Conservation (phyloP, 1,140 invertebrate genomes). For the Sarcophaga peregrina region DNA sequence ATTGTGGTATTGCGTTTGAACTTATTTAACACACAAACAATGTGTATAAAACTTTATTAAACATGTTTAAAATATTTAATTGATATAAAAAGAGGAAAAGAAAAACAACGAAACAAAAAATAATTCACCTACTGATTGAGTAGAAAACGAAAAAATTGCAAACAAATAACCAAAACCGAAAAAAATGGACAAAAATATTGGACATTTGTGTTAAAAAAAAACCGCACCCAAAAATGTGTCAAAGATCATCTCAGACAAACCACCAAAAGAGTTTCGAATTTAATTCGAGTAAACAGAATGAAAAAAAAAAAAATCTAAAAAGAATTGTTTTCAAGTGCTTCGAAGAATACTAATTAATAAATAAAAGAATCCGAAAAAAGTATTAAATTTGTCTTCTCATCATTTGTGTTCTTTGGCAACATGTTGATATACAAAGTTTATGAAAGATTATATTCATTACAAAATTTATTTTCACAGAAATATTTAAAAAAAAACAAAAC, state of each 20-base stretch:
- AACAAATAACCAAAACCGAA: background rate
- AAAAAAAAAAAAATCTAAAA: no score
- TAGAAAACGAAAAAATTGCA: background rate
- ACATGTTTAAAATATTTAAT: constrained; percentile 16
- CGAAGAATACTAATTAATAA: no score
- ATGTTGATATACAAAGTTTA: no score
- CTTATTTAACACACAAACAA: no score
- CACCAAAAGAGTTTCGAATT: background rate
- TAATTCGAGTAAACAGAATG: background rate
- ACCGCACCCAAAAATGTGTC: constrained; percentile 20
- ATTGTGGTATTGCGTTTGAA: no score
- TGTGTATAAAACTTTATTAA: background rate
- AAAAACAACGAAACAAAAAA: background rate
- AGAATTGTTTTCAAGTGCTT: background rate
- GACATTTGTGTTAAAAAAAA: background rate
- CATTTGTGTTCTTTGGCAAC: no score
- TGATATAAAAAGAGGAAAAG: background rate
- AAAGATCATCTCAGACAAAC: constrained; percentile 11
- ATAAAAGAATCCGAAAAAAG: no score
- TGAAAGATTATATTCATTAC: no score
- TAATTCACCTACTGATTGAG: constrained; percentile 4
- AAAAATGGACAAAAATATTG: background rate
- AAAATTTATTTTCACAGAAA: no score
- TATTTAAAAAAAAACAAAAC: no score
- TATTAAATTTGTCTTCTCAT: no score